Evolutionary conservation across 2,797 vertebrate genomes (phyloP), one percentile per base, ranked within the genome.

Genomic region (Tragelaphus eurycerus): DNA sequence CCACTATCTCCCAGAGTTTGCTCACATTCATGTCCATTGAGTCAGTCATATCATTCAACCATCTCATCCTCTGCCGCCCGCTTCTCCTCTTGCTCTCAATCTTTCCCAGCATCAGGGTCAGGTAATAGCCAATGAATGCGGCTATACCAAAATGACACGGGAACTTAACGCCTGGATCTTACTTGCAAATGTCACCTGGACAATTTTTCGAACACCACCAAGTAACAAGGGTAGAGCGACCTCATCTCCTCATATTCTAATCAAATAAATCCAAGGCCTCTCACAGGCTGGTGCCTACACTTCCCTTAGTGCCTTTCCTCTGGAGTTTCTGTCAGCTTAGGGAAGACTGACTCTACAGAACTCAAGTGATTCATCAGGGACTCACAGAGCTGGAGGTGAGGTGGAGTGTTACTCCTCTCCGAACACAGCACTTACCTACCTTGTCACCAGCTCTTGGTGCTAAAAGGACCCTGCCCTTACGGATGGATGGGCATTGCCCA

Each of bases 281-380:
- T 90, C 92, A 43, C 12, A 43, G n/a, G 29, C 8, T 7, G 76
- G 67, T 4, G 4, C 25, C 59, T 10, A 5, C 0, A 7, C 38
- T 62, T 86, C 34, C 16, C 38, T 48, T 14, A 54, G 29, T 19
- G 38, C 78, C 64, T 57, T 59, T 83, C 57, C 85, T 79, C 50
- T 2, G 1, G 50, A 43, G 29, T 25, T 48, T 71, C 55, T 60
- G 23, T 34, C 27, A 17, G 38, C 25, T 55, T 16, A 17, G 50
- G 31, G 34, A 64, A 25, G 87, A 29, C 13, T 48, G 67, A 34
- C 31, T 57, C 93, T 97, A 95, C 97, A n/a, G 57, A 14, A 97
- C 96, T 86, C 27, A 23, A 89, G 96, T 97, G 98, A 98, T 87
- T 97, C 97, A 96, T 96, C 3, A 27, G 83, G 62, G 59, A 76